Percentiles rank a stretch among this genome's conserved stretches.
Conservation (phyloP, 2,797 vertebrate species). For the Rhabdomys pumilio region DNA sequence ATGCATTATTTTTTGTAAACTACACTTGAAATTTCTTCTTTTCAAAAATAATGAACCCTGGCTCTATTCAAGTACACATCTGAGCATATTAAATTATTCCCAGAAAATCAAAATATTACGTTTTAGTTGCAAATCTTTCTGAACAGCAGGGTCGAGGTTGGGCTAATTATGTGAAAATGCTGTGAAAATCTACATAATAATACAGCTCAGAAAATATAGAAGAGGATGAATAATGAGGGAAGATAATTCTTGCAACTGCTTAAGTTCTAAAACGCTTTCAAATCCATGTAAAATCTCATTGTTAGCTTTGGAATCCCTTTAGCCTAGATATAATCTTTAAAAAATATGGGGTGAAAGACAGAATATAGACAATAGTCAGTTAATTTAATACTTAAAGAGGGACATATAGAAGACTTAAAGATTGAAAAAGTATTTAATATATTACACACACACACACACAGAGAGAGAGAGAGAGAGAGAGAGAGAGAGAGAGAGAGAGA, state of each 20-base stretch:
- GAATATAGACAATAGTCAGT: background rate
- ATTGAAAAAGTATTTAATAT: background rate
- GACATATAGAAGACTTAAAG: background rate
- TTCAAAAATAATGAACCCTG: conserved; percentile 51
- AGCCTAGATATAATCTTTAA: background rate
- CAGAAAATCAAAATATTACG: conserved; percentile 75
- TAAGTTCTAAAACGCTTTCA: conserved; percentile 18
- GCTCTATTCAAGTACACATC: conserved; percentile 52
- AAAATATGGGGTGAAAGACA: background rate
- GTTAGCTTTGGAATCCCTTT: background rate
- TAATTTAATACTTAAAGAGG: background rate
- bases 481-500: background rate
- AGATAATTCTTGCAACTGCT: conserved; percentile 32
- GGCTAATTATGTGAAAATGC: conserved; percentile 70
- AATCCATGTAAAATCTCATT: background rate
- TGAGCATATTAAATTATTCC: conserved; percentile 43
- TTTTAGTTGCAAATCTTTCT: conserved; percentile 59
- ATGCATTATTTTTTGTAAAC: conserved; percentile 63
- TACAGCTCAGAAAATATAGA: conserved; percentile 22
- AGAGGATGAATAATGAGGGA: conserved; percentile 50
- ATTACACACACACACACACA: too few relatives aligned
- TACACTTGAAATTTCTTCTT: conserved; percentile 61
- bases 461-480: background rate
- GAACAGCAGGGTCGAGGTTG: conserved; percentile 40
- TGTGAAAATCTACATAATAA: conserved; percentile 66